phyloP scores from a whole-genome alignment of 30 jellyfish, hydroid and myxozoan species.

The Hydractinia symbiolongicarpus region DNA sequence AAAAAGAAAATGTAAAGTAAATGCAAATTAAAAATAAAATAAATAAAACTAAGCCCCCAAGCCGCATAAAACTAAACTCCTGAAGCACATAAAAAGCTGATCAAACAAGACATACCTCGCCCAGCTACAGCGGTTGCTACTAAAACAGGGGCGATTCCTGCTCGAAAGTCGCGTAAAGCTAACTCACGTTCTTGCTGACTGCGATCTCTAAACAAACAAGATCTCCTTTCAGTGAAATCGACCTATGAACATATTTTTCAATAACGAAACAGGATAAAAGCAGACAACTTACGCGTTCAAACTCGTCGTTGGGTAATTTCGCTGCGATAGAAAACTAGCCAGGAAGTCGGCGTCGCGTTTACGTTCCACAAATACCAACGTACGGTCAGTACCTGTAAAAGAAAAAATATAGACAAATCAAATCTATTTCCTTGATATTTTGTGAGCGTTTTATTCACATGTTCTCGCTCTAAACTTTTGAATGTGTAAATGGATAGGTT shows the following conservation, averaged over 20 bases:
- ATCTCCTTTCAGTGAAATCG: not conserved
- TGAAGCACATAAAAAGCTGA: not conserved
- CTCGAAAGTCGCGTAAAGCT: conserved; percentile 39
- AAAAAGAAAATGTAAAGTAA: not conserved
- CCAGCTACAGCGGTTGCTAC: conserved; percentile 74
- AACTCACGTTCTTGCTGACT: conserved; percentile 50
- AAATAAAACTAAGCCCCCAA: not conserved
- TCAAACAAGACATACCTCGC: conserved; percentile 21
- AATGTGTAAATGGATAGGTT: too few species aligned
- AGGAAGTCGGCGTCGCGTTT: conserved; percentile 95
- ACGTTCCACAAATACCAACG: conserved; percentile 91
- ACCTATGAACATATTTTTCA: not conserved
- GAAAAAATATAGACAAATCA: not conserved
- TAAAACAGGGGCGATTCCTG: conserved; percentile 45
- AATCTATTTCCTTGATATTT: not conserved
- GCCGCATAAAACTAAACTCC: not conserved
- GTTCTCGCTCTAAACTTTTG: not conserved
- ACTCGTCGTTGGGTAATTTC: conserved; percentile 91
- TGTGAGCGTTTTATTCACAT: not conserved
- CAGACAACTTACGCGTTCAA: conserved; percentile 74
- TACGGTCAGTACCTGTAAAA: conserved; percentile 65
- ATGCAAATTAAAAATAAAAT: too few species aligned
- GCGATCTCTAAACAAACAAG: conserved; percentile 36
- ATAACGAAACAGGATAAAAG: not conserved
- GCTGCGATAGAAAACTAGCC: conserved; percentile 86